Evolutionary conservation across 2,797 vertebrate species (phyloP).

Genomic region (Rhabdomys pumilio): DNA sequence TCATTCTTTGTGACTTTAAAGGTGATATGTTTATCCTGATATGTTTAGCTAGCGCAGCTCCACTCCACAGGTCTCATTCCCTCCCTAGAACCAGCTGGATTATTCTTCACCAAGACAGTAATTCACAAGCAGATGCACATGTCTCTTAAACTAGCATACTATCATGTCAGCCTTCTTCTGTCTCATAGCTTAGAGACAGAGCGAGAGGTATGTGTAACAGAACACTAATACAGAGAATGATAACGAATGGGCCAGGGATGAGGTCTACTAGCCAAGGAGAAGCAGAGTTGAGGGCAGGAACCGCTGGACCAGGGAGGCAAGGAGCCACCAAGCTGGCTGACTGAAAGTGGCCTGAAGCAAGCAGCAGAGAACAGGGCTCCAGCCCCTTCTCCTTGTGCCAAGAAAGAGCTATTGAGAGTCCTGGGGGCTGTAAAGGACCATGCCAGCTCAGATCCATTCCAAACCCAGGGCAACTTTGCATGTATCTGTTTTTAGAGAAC

Average conservation of each 20-base stretch:
- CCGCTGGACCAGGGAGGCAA: background rate
- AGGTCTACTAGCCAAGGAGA: background rate
- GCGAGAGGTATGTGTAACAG: background rate
- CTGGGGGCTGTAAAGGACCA: background rate
- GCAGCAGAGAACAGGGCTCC: background rate
- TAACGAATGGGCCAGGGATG: rapidly evolving
- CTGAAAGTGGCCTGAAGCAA: background rate
- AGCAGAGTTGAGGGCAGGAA: background rate
- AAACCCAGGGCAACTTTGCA: background rate
- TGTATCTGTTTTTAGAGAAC: conserved; percentile 45
- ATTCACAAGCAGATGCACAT: background rate
- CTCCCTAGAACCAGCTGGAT: background rate
- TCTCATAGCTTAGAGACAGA: background rate
- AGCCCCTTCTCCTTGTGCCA: background rate
- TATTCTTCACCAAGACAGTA: background rate
- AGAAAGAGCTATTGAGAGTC: background rate
- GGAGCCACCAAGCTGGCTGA: background rate
- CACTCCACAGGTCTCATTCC: background rate
- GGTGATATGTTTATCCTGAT: background rate
- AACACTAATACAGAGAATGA: background rate
- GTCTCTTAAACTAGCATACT: background rate
- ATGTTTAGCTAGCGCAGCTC: background rate
- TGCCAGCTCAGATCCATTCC: background rate
- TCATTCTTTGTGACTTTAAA: background rate
- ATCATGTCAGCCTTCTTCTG: background rate